These are phyloP conservation scores for Latrodectus geometricus DNA, from an alignment of 1,140 invertebrate genomes.

Conservation along the genomic window DNA sequence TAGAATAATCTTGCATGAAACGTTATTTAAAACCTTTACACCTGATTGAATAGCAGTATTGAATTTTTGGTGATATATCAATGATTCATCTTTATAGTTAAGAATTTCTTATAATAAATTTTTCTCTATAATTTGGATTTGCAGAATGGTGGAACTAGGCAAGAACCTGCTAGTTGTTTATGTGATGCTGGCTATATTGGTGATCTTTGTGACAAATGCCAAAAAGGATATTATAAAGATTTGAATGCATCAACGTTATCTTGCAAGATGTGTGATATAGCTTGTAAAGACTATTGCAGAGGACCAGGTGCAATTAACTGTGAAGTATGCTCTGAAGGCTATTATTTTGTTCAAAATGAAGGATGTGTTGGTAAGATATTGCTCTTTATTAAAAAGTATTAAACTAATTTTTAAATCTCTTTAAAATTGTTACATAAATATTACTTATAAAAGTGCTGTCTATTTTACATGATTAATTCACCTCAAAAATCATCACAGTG, in stretches of 20 bases:
- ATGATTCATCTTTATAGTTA: background rate
- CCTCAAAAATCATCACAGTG: too few species aligned
- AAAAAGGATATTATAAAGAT: constrained; percentile 76
- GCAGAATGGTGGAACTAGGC: constrained; percentile 88
- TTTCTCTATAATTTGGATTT: constrained; percentile 33
- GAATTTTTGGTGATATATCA: too few species aligned
- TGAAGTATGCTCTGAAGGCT: constrained; percentile 85
- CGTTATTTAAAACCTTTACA: too few species aligned
- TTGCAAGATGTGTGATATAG: constrained; percentile 79
- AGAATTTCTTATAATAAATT: background rate
- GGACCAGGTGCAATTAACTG: constrained; percentile 85
- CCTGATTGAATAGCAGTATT: too few species aligned
- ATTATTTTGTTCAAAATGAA: constrained; percentile 78
- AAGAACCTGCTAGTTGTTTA: constrained; percentile 90
- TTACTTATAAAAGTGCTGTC: too few species aligned
- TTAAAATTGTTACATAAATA: too few species aligned
- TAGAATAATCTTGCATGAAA: too few species aligned
- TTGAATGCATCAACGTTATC: constrained; percentile 18
- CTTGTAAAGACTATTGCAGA: constrained; percentile 85
- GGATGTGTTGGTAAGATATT: constrained; percentile 77
- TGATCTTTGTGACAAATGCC: constrained; percentile 83
- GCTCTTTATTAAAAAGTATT: background rate
- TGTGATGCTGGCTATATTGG: constrained; percentile 90
- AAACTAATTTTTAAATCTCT: too few species aligned
- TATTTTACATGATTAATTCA: too few species aligned